Evolutionary conservation across 1,140 invertebrate species (phyloP).

Genomic region (Pissodes strobi): DNA sequence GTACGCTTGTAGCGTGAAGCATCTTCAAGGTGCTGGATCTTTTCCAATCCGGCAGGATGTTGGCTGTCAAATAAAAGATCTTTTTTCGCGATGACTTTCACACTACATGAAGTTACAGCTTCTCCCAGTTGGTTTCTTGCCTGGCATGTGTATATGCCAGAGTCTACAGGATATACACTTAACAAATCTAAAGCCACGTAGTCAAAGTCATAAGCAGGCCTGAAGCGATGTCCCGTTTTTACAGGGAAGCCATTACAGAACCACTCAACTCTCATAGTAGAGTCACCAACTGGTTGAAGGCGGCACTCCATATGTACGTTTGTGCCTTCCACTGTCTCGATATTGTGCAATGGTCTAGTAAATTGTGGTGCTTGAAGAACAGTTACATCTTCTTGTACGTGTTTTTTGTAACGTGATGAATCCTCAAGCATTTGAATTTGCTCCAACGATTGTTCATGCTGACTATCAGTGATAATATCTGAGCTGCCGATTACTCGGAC

Average conservation of each 20-base stretch:
- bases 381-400: slow-evolving; percentile 75
- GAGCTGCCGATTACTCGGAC: slow-evolving; percentile 82
- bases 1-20: slow-evolving; percentile 81
- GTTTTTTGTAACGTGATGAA: slow-evolving; percentile 71
- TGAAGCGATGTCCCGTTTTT: slow-evolving; percentile 89
- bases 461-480: slow-evolving; percentile 90
- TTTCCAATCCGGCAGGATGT: slow-evolving; percentile 84
- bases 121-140: slow-evolving; percentile 90
- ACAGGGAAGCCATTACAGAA: slow-evolving; percentile 90
- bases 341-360: slow-evolving; percentile 84
- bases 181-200: slow-evolving; percentile 95
- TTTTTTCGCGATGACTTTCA: slow-evolving; percentile 86
- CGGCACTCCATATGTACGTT: slow-evolving; percentile 93
- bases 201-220: slow-evolving; percentile 96
- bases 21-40: slow-evolving; percentile 90
- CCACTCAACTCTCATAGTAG: slow-evolving; percentile 96
- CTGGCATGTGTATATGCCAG: slow-evolving; percentile 93
- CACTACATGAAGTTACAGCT: slow-evolving; percentile 89
- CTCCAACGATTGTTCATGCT: slow-evolving; percentile 92
- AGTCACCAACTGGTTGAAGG: slow-evolving; percentile 91
- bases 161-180: slow-evolving; percentile 95
- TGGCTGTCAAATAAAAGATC: slow-evolving; percentile 83
- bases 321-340: slow-evolving; percentile 88
- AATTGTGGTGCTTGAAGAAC: slow-evolving; percentile 84
- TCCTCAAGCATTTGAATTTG: slow-evolving; percentile 95